Evolutionary conservation across 2,113 vertebrate genomes (phyloP).

Genomic region (Pipra filicauda): DNA sequence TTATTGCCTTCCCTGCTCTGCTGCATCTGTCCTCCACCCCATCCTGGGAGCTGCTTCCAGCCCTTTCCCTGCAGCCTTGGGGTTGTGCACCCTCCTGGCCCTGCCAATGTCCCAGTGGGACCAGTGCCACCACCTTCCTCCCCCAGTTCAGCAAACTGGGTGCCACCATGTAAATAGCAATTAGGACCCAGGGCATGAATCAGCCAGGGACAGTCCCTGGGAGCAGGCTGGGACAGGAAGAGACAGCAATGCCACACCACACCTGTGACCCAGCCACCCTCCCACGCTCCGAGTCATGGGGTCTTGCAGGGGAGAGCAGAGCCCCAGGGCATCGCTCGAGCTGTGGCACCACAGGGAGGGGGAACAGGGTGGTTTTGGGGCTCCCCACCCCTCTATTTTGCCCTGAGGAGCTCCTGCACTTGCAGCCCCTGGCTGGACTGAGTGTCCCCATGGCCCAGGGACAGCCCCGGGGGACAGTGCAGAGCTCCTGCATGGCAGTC

Average conservation of each 20-base stretch:
- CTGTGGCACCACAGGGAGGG: fast-evolving
- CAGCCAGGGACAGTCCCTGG: neutral
- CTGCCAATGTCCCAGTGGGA: neutral
- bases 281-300: fast-evolving
- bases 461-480: neutral
- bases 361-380: fast-evolving
- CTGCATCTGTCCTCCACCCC: neutral
- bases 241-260: neutral
- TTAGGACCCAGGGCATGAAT: conserved; percentile 17
- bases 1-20: neutral
- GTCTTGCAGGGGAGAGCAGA: fast-evolving
- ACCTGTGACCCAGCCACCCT: neutral
- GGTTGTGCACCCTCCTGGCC: neutral
- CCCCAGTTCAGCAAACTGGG: neutral
- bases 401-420: neutral
- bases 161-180: conserved; percentile 28
- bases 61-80: neutral
- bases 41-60: neutral
- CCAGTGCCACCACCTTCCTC: neutral
- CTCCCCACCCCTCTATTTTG: neutral
- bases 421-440: neutral
- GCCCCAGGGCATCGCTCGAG: fast-evolving
- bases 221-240: conserved; percentile 14
- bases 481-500: neutral
- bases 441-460: fast-evolving